Evolutionary conservation across 2,113 vertebrate species (phyloP), one percentile per base, ranked within the genome.

Genomic region (Coregonus clupeaformis): DNA sequence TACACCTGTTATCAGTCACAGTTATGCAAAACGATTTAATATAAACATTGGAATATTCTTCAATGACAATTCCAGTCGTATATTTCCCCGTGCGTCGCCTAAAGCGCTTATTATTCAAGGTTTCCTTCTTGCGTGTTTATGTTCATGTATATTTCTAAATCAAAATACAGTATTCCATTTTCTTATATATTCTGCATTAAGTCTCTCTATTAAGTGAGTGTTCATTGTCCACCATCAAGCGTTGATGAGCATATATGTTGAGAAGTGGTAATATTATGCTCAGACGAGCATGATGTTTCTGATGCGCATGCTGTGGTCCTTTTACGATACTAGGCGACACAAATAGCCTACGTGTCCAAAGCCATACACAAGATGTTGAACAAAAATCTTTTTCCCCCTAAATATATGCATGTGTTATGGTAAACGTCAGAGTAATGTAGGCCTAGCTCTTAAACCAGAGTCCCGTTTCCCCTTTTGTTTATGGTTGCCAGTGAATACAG

Each of bases 131-230:
- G 91, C 92, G 93, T 95, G 94, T 94, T 96, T 95, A 94, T 95
- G 94, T 96, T 94, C 94, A 96, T 97, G 96, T 95, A 94, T 93
- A 94, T 95, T 95, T 96, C 93, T 95, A 96, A 90, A 95, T 95
- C 93, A 96, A 97, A 42, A 98, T 96, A 96, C 95, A 97, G 92
- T 95, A 95, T 97, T 96, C 92, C 91, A 90, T 96, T 98, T 96
- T 95, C 92, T 93, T 95, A 94, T 92, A 94, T 90, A 92, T 77
- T 89, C 90, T 94, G 91, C 79, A 90, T 88, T 81, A 82, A 89
- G 89, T 89, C 82, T 82, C 85, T 91, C 62, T 78, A 87, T 87
- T 79, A 30, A 71, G 29, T n/a, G 30, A 57, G 49, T 64, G 77
- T 76, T 88, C 83, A 22, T 20, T 75, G 7, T 47, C 67, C 85